Evolutionary conservation across 2,888 invertebrate genomes (phyloP).

Genomic region (Tenthredo notha): DNA sequence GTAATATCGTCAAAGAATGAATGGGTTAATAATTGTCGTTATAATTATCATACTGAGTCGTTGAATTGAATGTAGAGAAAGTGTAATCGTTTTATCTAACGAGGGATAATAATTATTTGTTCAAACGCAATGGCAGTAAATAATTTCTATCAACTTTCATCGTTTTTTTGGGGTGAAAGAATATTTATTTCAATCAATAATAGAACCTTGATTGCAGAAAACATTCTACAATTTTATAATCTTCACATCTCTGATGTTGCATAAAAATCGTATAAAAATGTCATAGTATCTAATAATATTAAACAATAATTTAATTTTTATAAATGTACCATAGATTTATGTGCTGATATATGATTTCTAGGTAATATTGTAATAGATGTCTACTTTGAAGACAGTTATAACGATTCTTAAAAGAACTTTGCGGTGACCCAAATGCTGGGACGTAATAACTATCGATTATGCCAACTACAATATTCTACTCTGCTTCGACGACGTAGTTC

Average conservation of each 20-base stretch:
- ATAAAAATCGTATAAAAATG: neutral
- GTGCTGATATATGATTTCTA: neutral
- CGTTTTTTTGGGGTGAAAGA: neutral
- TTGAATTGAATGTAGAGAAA: slow-evolving; percentile 10
- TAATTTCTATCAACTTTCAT: neutral
- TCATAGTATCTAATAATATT: neutral
- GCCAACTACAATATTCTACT: slow-evolving; percentile 6
- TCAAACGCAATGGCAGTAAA: slow-evolving; percentile 17
- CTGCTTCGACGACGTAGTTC: neutral
- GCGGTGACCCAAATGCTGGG: slow-evolving; percentile 47
- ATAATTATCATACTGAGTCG: neutral
- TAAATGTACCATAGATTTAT: neutral
- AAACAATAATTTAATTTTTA: neutral
- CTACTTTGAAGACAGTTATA: neutral
- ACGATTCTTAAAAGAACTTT: neutral
- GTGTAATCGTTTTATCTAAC: slow-evolving; percentile 29
- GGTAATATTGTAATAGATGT: neutral
- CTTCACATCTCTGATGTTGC: neutral
- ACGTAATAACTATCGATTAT: slow-evolving; percentile 45
- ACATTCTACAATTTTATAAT: neutral
- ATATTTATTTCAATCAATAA: neutral
- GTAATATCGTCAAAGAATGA: neutral
- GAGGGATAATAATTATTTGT: neutral
- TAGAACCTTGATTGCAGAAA: neutral
- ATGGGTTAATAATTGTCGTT: neutral